phyloP scores from a whole-genome alignment of 2,113 vertebrate species.

The Amphiprion percula region DNA sequence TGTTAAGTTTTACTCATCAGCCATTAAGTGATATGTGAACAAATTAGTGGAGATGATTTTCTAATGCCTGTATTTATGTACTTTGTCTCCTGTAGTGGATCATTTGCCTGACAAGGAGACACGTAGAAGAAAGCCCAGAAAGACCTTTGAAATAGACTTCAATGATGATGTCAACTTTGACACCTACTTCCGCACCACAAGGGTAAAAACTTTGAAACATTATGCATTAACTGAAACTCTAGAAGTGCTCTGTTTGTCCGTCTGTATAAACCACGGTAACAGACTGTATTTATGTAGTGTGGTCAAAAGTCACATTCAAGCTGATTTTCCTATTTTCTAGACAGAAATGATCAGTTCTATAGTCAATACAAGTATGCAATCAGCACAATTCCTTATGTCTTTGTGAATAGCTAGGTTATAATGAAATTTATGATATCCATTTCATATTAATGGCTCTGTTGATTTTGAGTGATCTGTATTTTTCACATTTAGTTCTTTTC shows the following conservation, averaged over 20 bases:
- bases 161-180: conserved; percentile 89
- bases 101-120: conserved; percentile 84
- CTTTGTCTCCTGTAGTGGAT: conserved; percentile 75
- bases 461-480: too few relatives aligned
- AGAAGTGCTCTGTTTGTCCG: too few relatives aligned
- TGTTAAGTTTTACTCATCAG: neutral
- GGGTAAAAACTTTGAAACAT: conserved; percentile 78
- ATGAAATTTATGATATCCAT: neutral
- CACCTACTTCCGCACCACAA: conserved; percentile 86
- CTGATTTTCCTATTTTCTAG: neutral
- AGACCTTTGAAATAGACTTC: conserved; percentile 89
- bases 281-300: too few relatives aligned
- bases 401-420: neutral
- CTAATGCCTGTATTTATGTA: neutral
- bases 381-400: neutral
- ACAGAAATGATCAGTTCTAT: neutral
- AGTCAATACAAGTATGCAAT: neutral
- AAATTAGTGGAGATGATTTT: neutral
- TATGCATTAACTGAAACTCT: too few relatives aligned
- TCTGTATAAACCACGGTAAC: neutral
- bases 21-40: neutral
- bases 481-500: too few relatives aligned
- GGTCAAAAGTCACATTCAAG: neutral
- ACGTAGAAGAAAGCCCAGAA: conserved; percentile 85
- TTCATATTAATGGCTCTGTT: neutral